phyloP scores from a whole-genome alignment of 1,140 invertebrate species.

The Drosophila cardini region DNA sequence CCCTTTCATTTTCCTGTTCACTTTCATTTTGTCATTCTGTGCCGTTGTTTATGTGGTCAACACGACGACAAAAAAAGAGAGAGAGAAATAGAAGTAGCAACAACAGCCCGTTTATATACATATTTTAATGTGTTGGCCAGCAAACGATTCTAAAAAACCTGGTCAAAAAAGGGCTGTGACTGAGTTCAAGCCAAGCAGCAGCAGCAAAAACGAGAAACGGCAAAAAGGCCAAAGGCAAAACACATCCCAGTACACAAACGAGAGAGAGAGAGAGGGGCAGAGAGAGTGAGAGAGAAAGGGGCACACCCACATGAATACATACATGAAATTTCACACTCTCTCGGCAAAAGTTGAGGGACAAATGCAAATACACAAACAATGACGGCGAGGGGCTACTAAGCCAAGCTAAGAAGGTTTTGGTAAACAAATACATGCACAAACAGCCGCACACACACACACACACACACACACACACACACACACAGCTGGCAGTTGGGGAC shows the following conservation, averaged over 20 bases:
- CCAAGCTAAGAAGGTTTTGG: conserved; percentile 82
- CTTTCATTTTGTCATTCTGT: conserved; percentile 8
- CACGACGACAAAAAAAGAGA: background rate
- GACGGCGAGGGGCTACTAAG: conserved; percentile 77
- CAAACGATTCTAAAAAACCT: conserved; percentile 40
- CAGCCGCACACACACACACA: conserved; percentile 31
- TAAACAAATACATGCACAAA: conserved; percentile 74
- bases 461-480: conserved; percentile 37
- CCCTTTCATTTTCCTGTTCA: conserved; percentile 1
- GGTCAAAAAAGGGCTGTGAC: conserved; percentile 65
- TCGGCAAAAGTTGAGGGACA: conserved; percentile 55
- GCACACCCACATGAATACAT: conserved; percentile 17
- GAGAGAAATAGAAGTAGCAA: conserved; percentile 25
- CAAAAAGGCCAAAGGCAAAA: conserved; percentile 70
- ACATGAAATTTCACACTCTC: conserved; percentile 78
- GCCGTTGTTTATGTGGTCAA: conserved; percentile 49
- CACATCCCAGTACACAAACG: conserved; percentile 28
- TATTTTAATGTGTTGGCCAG: conserved; percentile 50
- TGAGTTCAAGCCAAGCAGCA: conserved; percentile 54
- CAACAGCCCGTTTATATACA: conserved; percentile 45
- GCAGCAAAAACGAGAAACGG: conserved; percentile 55
- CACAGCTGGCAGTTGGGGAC: conserved; percentile 52
- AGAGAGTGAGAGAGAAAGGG: conserved; percentile 1
- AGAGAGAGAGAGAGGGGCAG: background rate
- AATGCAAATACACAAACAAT: conserved; percentile 83